Base-by-base conservation (phyloP, 2,888 invertebrate species). In the Steinernema scapterisci region DNA sequence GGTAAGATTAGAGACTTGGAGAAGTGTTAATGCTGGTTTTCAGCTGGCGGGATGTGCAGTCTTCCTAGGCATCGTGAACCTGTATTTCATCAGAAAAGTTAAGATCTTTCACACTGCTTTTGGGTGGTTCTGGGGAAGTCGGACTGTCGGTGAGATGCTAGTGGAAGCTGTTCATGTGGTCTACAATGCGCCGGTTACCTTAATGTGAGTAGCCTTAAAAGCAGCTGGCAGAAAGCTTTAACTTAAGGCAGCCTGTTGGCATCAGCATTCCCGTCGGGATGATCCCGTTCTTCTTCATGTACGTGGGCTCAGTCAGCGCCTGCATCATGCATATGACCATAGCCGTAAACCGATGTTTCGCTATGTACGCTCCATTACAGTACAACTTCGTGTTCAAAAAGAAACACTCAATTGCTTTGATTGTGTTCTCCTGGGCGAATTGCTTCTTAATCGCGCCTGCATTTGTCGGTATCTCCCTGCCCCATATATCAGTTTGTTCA, bases 71-170 rank as follows among this genome's bases (percentile, higher is more conserved):
- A 16, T 31, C 31, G 13, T 31, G 6, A 63, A 63, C 16, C 27
- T 63, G 31, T 63, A 63, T 31, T 63, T 31, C n/a, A 63, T 63
- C 63, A 13, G 25, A 31, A 63, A 63, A 63, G 13, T 63, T 3
- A 7, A 5, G 2, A 63, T 31, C 2, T 63, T 63, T 31, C 63
- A 63, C 31, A 63, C 27, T 13, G 63, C 63, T 6, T 63, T 63
- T 31, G 63, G 63, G 2, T 63, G 63, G 63, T 19, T 63, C 5
- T 63, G 63, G 63, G 63, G 31, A 13, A 63, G 63, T n/a, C 11
- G 63, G 31, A 63, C 63, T 1, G 5, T 6, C 11, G 63, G 31
- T 1, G 63, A 63, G 16, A 63, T 63, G 63, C 1, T 63, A 31
- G 38, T n/a, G 11, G 63, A 63, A 13, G 16, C 7, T 2, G 31